phyloP scores from a whole-genome alignment of 2,888 invertebrate genomes.

The Polydesmus complanatus region DNA sequence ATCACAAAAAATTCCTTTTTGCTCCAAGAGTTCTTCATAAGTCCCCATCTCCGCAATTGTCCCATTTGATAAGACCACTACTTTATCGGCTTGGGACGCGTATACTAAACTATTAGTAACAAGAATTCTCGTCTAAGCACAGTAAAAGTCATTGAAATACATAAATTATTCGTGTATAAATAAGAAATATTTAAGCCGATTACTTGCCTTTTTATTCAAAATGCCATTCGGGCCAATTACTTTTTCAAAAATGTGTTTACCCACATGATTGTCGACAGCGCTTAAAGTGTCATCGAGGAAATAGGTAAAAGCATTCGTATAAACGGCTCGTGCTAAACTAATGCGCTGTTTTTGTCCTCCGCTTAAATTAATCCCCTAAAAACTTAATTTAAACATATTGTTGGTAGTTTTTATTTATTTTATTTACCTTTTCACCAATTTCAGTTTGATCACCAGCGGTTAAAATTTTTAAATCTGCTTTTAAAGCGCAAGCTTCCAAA shows the following conservation, averaged over 20 bases:
- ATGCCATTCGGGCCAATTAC: constrained; percentile 38
- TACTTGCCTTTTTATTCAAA: constrained; percentile 32
- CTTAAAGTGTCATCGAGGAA: constrained; percentile 42
- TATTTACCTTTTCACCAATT: constrained; percentile 41
- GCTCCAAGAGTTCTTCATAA: constrained; percentile 34
- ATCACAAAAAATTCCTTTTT: constrained; percentile 21
- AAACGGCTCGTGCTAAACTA: constrained; percentile 34
- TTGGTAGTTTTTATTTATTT: too few relatives aligned
- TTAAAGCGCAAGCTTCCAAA: constrained; percentile 35
- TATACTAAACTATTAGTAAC: constrained; percentile 38
- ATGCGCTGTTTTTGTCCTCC: constrained; percentile 37
- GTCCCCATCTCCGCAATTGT: constrained; percentile 36
- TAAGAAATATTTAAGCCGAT: neutral
- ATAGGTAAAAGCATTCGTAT: constrained; percentile 34
- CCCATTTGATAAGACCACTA: constrained; percentile 36
- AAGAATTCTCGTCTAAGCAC: constrained; percentile 33
- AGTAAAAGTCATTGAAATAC: neutral
- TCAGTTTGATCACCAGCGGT: constrained; percentile 41
- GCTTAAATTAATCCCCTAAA: constrained; percentile 52
- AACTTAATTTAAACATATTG: constrained; percentile 1
- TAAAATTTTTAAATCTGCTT: constrained; percentile 38
- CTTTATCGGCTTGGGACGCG: constrained; percentile 34
- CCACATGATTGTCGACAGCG: constrained; percentile 35
- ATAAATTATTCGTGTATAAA: too few relatives aligned
- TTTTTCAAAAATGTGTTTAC: constrained; percentile 39